Evolutionary conservation across 2,113 vertebrate genomes (phyloP).

Genomic region (Ctenodactylus gundi): DNA sequence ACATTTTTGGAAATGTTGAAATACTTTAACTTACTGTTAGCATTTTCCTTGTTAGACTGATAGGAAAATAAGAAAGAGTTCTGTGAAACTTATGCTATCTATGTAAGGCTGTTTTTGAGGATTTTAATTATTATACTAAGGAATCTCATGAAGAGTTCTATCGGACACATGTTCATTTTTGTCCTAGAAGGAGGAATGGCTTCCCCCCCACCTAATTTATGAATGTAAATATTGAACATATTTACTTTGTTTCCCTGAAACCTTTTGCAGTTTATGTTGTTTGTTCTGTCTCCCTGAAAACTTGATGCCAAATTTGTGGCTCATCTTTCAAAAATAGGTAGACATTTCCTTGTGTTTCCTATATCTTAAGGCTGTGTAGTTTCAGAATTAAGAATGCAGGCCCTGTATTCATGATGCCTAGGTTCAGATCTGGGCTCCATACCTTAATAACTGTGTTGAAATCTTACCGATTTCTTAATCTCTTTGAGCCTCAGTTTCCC

Average conservation of each 20-base stretch:
- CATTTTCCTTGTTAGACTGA: constrained; percentile 44
- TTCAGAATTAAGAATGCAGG: neutral
- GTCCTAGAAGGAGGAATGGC: neutral
- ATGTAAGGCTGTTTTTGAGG: neutral
- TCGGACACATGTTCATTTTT: constrained; percentile 23
- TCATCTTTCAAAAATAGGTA: neutral
- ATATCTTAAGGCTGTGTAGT: neutral
- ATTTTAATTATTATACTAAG: neutral
- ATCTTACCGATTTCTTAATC: neutral
- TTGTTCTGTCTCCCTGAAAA: constrained; percentile 31
- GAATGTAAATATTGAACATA: constrained; percentile 8
- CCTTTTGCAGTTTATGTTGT: neutral
- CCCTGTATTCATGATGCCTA: neutral
- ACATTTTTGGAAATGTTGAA: neutral
- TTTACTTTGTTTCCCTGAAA: constrained; percentile 40
- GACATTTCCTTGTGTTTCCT: neutral
- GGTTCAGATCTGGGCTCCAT: neutral
- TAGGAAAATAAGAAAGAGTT: neutral
- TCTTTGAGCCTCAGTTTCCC: neutral
- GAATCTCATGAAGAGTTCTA: neutral
- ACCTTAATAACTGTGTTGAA: neutral
- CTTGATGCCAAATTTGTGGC: neutral
- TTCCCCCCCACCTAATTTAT: too few relatives aligned
- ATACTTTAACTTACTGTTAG: neutral
- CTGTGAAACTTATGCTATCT: neutral